phyloP scores from a whole-genome alignment of 1,140 invertebrate genomes.

The Mactra quadrangularis region DNA sequence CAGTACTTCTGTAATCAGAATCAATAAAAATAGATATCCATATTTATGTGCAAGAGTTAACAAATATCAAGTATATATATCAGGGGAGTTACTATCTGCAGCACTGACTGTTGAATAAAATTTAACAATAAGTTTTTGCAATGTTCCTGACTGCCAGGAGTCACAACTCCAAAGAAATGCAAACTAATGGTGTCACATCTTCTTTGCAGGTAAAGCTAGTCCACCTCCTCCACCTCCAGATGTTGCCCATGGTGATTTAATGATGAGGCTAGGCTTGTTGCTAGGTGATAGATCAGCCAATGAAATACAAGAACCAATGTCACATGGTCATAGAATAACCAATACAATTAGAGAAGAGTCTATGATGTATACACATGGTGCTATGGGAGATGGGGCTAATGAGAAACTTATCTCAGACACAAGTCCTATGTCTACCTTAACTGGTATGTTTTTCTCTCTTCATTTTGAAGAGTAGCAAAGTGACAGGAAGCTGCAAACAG shows the following conservation, averaged over 20 bases:
- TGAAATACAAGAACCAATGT: slow-evolving; percentile 41
- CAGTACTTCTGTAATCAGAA: no score
- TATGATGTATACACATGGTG: slow-evolving; percentile 89
- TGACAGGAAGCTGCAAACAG: no score
- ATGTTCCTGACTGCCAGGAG: no score
- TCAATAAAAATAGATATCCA: no score
- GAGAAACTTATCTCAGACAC: slow-evolving; percentile 90
- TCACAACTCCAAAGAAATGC: no score
- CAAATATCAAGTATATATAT: no score
- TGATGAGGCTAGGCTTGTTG: slow-evolving; percentile 92
- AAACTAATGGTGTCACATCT: no score
- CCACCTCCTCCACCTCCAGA: slow-evolving; percentile 82
- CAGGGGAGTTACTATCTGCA: no score
- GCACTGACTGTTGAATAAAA: no score
- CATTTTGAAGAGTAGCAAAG: no score
- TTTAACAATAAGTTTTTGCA: no score
- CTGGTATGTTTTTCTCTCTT: slow-evolving; percentile 87
- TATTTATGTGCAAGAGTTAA: no score
- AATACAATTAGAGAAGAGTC: slow-evolving; percentile 84
- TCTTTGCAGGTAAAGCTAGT: slow-evolving; percentile 69
- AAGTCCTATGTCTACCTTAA: slow-evolving; percentile 94
- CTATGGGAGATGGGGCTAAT: slow-evolving; percentile 87
- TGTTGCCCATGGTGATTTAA: slow-evolving; percentile 89
- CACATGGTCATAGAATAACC: slow-evolving; percentile 81
- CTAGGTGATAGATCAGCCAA: slow-evolving; percentile 87